Conservation (phyloP, 2,797 vertebrate genomes). For the Ataeniobius toweri region DNA sequence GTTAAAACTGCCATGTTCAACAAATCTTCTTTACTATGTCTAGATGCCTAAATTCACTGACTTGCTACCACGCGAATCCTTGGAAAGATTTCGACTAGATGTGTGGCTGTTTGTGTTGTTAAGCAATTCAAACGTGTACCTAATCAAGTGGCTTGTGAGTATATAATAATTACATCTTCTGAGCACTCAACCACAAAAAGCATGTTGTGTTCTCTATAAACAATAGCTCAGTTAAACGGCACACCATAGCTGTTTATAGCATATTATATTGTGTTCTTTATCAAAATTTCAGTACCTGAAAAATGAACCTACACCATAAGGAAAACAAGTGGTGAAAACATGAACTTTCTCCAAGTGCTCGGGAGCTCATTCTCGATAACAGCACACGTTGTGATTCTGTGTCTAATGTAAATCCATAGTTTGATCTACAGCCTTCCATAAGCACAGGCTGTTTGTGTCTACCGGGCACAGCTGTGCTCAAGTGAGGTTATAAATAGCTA, state of each 20-base stretch:
- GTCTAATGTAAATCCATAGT: slow-evolving; percentile 63
- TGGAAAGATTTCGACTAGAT: not conserved
- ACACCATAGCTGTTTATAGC: slow-evolving; percentile 5
- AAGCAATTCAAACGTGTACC: not conserved
- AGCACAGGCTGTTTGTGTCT: slow-evolving; percentile 50
- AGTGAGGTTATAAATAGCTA: slow-evolving; percentile 75
- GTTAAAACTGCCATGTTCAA: not conserved
- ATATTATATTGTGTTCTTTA: slow-evolving; percentile 11
- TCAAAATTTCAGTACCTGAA: slow-evolving; percentile 22
- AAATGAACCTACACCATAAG: slow-evolving; percentile 5
- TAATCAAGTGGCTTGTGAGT: not conserved
- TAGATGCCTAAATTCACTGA: not conserved
- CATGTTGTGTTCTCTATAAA: not conserved
- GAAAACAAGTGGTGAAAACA: slow-evolving; percentile 20
- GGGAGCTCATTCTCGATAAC: slow-evolving; percentile 16
- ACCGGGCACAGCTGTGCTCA: slow-evolving; percentile 46
- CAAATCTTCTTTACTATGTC: not conserved
- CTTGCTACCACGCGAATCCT: not conserved
- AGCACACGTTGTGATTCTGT: slow-evolving; percentile 51
- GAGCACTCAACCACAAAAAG: too few relatives aligned
- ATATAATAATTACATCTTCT: not conserved
- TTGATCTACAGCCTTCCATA: slow-evolving; percentile 61
- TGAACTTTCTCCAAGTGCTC: slow-evolving; percentile 1
- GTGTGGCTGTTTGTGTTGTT: not conserved
- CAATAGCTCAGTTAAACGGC: not conserved